These are phyloP conservation scores for Nothobranchius furzeri DNA, from an alignment of 2,113 vertebrate species.

Conservation along the genomic window DNA sequence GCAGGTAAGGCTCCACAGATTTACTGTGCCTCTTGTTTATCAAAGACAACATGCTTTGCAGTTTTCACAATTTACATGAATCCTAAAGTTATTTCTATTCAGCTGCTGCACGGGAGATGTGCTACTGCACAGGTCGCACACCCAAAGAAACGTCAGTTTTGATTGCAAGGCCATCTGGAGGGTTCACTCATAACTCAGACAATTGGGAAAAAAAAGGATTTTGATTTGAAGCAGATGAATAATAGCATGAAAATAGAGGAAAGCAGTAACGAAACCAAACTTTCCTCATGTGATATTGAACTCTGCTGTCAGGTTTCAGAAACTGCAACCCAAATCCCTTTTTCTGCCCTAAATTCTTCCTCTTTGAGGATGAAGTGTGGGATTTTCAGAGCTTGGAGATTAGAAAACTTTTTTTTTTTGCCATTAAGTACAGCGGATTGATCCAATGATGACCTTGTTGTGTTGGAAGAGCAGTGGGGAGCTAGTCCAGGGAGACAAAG, in stretches of 20 bases:
- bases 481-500: slow-evolving; percentile 37
- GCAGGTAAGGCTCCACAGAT: neutral
- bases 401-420: slow-evolving; percentile 42
- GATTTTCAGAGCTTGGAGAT: slow-evolving; percentile 36
- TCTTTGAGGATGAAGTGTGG: slow-evolving; percentile 35
- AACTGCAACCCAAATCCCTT: slow-evolving; percentile 11
- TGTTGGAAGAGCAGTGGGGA: slow-evolving; percentile 30
- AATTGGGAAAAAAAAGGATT: slow-evolving; percentile 19
- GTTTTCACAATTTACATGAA: neutral
- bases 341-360: slow-evolving; percentile 40
- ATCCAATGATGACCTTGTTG: slow-evolving; percentile 57
- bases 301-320: slow-evolving; percentile 10
- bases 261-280: slow-evolving; percentile 9
- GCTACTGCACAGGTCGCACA: neutral
- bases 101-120: neutral
- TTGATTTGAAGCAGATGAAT: slow-evolving; percentile 10
- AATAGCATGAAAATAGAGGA: neutral
- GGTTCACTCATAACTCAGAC: neutral
- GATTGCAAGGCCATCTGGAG: neutral
- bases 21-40: neutral
- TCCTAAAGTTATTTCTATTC: neutral
- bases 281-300: slow-evolving; percentile 20
- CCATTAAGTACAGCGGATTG: slow-evolving; percentile 35
- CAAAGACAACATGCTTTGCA: neutral
- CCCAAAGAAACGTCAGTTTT: neutral